Evolutionary conservation across 2,113 vertebrate genomes (phyloP).

Genomic region (Triplophysa rosa): DNA sequence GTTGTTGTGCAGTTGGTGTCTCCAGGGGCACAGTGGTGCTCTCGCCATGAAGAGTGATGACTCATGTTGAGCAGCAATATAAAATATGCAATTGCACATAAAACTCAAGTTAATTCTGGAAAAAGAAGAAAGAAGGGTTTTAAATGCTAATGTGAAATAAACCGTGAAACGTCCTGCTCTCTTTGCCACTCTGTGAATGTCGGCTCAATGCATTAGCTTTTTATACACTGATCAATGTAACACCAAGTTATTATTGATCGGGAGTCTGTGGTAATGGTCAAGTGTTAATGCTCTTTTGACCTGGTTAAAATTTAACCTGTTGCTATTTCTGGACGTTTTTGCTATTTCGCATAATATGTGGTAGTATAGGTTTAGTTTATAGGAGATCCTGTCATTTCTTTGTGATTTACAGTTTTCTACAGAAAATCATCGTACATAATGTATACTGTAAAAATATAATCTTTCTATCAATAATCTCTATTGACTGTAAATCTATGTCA

Average conservation of each 20-base stretch:
- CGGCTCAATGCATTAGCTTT: conserved; percentile 43
- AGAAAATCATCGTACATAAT: no score
- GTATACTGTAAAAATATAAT: no score
- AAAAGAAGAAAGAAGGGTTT: not conserved
- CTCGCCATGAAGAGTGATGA: conserved; percentile 39
- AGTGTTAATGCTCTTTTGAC: not conserved
- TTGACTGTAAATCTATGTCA: no score
- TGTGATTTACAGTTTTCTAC: no score
- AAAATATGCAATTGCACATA: not conserved
- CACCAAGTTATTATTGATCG: conserved; percentile 42
- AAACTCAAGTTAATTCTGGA: not conserved
- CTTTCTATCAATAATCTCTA: no score
- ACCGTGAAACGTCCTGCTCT: not conserved
- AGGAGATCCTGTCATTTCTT: no score
- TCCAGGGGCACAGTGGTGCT: conserved; percentile 37
- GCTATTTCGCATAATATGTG: not conserved
- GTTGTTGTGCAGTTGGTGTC: conserved; percentile 49
- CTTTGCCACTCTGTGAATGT: not conserved
- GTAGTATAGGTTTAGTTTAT: no score
- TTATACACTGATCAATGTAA: conserved; percentile 55
- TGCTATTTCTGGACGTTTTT: not conserved
- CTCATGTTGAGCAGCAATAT: conserved; percentile 15
- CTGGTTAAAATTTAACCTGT: not conserved
- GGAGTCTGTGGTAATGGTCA: not conserved
- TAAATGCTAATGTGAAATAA: not conserved